phyloP scores from a whole-genome alignment of 2,888 invertebrate genomes.

The Ornithoptera alexandrae region DNA sequence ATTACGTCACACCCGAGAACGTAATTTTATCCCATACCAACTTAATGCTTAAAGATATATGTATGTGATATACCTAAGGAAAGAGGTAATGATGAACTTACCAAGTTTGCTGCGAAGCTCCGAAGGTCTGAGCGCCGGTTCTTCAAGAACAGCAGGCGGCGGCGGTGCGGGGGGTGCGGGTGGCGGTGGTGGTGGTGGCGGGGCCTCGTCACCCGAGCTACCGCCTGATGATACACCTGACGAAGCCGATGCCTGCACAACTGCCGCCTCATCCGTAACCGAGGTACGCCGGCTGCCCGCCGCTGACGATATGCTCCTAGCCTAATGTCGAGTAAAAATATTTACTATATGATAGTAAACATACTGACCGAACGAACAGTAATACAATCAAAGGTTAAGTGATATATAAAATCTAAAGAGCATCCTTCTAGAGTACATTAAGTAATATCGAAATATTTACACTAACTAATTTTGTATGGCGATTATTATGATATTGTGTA shows the following conservation, averaged over 20 bases:
- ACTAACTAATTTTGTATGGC: too few relatives aligned
- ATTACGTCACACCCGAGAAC: too few relatives aligned
- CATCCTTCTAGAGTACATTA: too few relatives aligned
- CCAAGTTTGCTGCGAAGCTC: constrained; percentile 78
- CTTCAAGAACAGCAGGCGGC: constrained; percentile 81
- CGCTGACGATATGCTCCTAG: constrained; percentile 70
- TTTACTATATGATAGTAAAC: too few relatives aligned
- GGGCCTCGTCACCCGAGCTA: constrained; percentile 75
- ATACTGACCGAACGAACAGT: too few relatives aligned
- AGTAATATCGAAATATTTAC: too few relatives aligned
- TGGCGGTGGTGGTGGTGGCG: constrained; percentile 87
- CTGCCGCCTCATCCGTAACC: constrained; percentile 58
- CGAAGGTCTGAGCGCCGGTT: constrained; percentile 83
- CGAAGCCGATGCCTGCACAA: constrained; percentile 56
- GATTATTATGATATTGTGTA: too few relatives aligned
- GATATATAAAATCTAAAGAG: too few relatives aligned
- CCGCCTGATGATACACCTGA: constrained; percentile 72
- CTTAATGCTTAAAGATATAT: too few relatives aligned
- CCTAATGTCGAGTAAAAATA: constrained; percentile 43
- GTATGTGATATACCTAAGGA: too few relatives aligned
- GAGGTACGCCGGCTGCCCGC: constrained; percentile 71
- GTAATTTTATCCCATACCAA: too few relatives aligned
- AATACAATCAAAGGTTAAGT: too few relatives aligned
- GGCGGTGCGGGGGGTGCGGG: constrained; percentile 75
- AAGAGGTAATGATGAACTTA: not conserved